These are phyloP conservation scores for Pseudomyrmex flavicornis DNA, from an alignment of 1,140 invertebrate genomes.

Conservation along the genomic window DNA sequence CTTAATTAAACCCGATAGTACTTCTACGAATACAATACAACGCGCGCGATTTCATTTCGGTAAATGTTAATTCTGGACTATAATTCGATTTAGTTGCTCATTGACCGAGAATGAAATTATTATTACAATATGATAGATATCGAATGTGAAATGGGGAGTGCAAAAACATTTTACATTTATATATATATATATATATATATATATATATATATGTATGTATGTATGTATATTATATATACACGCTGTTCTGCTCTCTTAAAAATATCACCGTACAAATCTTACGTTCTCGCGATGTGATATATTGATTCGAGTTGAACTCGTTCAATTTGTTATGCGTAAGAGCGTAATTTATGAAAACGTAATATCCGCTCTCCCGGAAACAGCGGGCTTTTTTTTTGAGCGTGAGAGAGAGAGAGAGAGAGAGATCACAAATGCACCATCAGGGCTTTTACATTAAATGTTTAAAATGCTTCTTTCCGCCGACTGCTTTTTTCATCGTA, in stretches of 20 bases:
- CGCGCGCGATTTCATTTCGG: slow-evolving; percentile 33
- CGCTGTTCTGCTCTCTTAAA: too few species aligned
- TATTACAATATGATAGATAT: background rate
- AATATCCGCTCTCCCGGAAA: background rate
- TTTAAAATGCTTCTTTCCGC: slow-evolving; percentile 7
- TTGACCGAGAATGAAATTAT: background rate
- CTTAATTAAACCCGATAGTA: slow-evolving; percentile 68
- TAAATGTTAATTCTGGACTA: slow-evolving; percentile 24
- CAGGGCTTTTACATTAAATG: background rate
- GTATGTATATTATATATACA: too few species aligned
- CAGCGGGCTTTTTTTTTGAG: background rate
- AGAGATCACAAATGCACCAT: background rate
- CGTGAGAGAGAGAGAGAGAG: background rate
- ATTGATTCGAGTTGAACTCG: background rate
- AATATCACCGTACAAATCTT: background rate
- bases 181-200: too few species aligned
- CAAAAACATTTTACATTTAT: too few species aligned
- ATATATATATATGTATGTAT: too few species aligned
- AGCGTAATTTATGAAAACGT: slow-evolving; percentile 8
- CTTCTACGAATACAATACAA: slow-evolving; percentile 36
- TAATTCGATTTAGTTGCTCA: slow-evolving; percentile 15
- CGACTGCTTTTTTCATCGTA: background rate
- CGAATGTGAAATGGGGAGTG: too few species aligned
- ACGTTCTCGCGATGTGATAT: background rate
- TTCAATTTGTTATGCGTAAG: background rate